Evolutionary conservation across 2,888 invertebrate genomes (phyloP).

Genomic region (Teinopalpus imperialis): DNA sequence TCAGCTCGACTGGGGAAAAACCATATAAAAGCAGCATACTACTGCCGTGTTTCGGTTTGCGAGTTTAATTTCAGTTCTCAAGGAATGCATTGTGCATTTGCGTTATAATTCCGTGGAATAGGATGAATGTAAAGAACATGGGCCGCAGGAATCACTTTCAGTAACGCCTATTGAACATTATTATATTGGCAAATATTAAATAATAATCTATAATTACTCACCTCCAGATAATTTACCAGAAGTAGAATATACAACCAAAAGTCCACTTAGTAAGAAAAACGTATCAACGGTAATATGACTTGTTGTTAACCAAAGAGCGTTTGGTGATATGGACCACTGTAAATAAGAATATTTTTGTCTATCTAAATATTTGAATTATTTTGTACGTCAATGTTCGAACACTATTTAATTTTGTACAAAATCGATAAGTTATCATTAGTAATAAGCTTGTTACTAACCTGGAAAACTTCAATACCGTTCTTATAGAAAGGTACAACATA

Average conservation of each 20-base stretch:
- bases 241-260: conserved; percentile 37
- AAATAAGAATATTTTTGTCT: conserved; percentile 27
- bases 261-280: conserved; percentile 62
- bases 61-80: too few relatives aligned
- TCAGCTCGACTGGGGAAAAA: too few relatives aligned
- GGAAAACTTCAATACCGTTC: conserved; percentile 30
- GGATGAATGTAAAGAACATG: too few relatives aligned
- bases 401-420: too few relatives aligned
- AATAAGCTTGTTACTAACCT: conserved; percentile 30
- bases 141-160: too few relatives aligned
- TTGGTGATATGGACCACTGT: conserved; percentile 38
- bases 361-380: neutral
- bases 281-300: conserved; percentile 78
- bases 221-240: conserved; percentile 35
- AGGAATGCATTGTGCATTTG: too few relatives aligned
- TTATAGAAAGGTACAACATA: conserved; percentile 8
- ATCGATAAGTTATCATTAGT: too few relatives aligned
- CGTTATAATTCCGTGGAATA: too few relatives aligned
- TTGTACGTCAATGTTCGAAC: neutral
- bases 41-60: too few relatives aligned
- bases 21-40: too few relatives aligned
- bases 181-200: neutral
- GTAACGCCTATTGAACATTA: too few relatives aligned
- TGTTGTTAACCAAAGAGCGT: conserved; percentile 45
- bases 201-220: conserved; percentile 23